Evolutionary conservation across 1,140 invertebrate species (phyloP), one percentile per base, ranked within the genome.

Genomic region (Dysdera silvatica): DNA sequence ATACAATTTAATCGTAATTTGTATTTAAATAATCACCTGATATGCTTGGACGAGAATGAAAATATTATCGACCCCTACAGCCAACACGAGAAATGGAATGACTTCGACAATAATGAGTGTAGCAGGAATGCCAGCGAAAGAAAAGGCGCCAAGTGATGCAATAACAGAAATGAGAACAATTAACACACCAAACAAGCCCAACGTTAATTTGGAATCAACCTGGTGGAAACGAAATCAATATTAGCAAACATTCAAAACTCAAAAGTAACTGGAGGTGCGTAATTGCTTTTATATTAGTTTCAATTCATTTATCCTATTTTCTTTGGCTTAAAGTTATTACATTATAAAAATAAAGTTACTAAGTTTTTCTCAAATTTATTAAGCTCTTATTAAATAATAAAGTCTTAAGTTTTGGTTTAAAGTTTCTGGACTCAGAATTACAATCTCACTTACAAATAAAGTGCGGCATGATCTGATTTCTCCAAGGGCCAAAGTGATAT

Each of bases 31-130:
- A 56, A 14, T 54, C 58, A 67, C 78, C 72, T 81, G 79, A 67
- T 74, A 82, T 3, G 76, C 72, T 72, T 83, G 95, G 1, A 95
- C 87, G 32, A 99, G 78, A 64, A 97, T 89, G 71, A 96, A 97
- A 65, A 97, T 93, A 72, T 96, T 96, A 76, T 97, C 93, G 1
- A 96, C 89, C 31, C 93, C 93, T 5, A 96, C 87, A 62, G 93
- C 91, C 24, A 96, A 76, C 14, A 95, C 86, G 45, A 96, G 80
- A 75, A 96, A 96, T 14, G 93, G 93, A 59, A 95, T 87, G 3
- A 99, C 89, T 80, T 99, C 93, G 59, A 95, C 84, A 61, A 92
- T 90, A 60, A 95, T 83, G 65, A 95, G 78, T 3, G 91, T 92
- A 1, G 88, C 85, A 2, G 87, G 82, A 47, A 92, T 78, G 4